These are phyloP conservation scores for Globia sparganii DNA, from an alignment of 2,888 invertebrate genomes.

Conservation along the genomic window DNA sequence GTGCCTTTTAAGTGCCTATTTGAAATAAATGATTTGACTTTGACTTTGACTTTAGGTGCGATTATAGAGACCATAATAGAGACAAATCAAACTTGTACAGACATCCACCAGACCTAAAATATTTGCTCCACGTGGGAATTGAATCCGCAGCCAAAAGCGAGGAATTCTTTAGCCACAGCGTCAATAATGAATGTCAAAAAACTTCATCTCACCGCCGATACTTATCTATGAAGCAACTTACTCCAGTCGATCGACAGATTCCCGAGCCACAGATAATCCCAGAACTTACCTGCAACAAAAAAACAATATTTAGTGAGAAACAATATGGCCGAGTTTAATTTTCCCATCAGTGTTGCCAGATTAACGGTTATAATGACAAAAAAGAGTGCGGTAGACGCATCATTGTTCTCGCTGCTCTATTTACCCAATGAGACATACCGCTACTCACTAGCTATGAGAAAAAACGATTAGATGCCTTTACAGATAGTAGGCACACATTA, in stretches of 20 bases:
- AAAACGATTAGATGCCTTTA: conserved; percentile 50
- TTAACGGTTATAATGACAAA: conserved; percentile 78
- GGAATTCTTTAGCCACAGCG: conserved; percentile 4
- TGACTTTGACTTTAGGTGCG: too few relatives aligned
- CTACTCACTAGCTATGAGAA: conserved; percentile 68
- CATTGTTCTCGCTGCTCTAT: conserved; percentile 87
- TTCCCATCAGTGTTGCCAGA: conserved; percentile 75
- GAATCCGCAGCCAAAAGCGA: conserved; percentile 2
- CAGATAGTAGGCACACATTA: conserved; percentile 43
- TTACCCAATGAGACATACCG: conserved; percentile 82
- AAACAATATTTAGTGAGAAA: conserved; percentile 55
- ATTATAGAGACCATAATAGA: too few relatives aligned
- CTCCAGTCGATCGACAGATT: conserved; percentile 17
- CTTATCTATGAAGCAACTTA: conserved; percentile 47
- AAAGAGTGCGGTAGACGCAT: conserved; percentile 76
- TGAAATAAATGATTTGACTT: too few relatives aligned
- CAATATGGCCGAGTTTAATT: conserved; percentile 66
- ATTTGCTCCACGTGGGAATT: not conserved
- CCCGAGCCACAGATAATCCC: conserved; percentile 41
- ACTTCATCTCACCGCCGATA: conserved; percentile 12
- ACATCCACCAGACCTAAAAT: not conserved
- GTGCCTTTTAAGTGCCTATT: too few relatives aligned
- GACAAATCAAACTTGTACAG: not conserved
- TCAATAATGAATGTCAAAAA: conserved; percentile 18
- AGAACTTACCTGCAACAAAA: conserved; percentile 73